phyloP scores from a whole-genome alignment of 2,113 vertebrate genomes.

The Proteles cristata region DNA sequence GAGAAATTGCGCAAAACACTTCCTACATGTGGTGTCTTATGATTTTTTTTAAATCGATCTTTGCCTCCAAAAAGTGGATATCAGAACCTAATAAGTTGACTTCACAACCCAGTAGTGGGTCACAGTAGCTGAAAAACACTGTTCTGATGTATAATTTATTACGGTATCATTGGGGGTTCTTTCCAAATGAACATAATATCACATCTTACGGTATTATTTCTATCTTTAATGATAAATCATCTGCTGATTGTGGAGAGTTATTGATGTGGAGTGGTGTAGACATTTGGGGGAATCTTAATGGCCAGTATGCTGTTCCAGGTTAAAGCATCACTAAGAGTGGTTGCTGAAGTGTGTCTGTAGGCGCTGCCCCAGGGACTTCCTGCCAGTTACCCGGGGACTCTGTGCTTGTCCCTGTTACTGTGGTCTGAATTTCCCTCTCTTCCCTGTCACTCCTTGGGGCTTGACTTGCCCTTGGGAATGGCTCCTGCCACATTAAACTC shows the following conservation, averaged over 20 bases:
- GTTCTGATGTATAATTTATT: not conserved
- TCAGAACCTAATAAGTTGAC: not conserved
- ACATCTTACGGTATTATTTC: not conserved
- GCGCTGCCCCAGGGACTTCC: not conserved
- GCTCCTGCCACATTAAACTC: not conserved
- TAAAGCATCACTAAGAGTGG: not conserved
- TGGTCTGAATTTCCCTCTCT: not conserved
- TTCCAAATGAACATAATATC: not conserved
- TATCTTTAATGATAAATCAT: not conserved
- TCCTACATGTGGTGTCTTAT: not conserved
- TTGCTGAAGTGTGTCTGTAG: too few species aligned
- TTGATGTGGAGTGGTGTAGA: not conserved
- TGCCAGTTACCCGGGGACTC: not conserved
- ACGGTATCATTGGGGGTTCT: accelerated
- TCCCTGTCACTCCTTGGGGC: not conserved
- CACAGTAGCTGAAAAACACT: not conserved
- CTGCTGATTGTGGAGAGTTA: not conserved
- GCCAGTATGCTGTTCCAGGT: not conserved
- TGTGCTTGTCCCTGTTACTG: not conserved
- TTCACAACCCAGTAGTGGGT: not conserved
- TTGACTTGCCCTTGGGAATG: not conserved
- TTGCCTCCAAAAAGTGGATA: not conserved
- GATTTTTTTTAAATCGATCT: not conserved
- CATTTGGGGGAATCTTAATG: not conserved
- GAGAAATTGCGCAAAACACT: not conserved